Percentiles rank a stretch among this genome's conserved stretches.
phyloP scores from a whole-genome alignment of 2,888 invertebrate species.

The Thecocarcelia acutangulata region DNA sequence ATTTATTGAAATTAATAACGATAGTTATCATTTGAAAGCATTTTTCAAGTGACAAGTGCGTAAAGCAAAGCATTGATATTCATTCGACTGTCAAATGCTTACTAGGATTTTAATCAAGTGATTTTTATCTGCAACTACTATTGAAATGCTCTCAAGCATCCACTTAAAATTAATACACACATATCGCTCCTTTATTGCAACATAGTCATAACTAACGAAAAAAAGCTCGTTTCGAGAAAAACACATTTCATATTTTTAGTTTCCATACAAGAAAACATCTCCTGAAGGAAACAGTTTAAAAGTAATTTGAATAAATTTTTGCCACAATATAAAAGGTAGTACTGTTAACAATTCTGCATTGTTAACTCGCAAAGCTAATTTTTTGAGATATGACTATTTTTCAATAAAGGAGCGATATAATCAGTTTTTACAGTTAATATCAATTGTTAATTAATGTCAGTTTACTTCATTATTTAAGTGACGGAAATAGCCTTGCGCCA shows the following conservation, averaged over 20 bases:
- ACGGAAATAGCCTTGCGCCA: constrained; percentile 59
- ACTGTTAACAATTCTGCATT: too few relatives aligned
- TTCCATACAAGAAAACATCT: too few relatives aligned
- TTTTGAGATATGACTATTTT: too few relatives aligned
- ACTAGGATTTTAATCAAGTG: not conserved
- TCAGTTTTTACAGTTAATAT: not conserved
- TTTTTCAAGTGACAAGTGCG: too few relatives aligned
- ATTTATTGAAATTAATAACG: not conserved
- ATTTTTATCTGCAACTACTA: constrained; percentile 2
- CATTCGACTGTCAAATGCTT: constrained; percentile 27
- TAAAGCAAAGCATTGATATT: not conserved
- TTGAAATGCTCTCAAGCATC: constrained; percentile 34
- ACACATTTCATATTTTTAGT: too few relatives aligned
- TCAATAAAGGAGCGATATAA: too few relatives aligned
- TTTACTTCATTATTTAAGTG: not conserved
- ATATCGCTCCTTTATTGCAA: not conserved
- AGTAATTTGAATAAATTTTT: too few relatives aligned
- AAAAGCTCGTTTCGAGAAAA: too few relatives aligned
- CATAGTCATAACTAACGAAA: too few relatives aligned
- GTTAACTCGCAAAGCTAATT: too few relatives aligned
- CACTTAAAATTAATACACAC: not conserved
- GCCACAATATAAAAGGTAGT: too few relatives aligned
- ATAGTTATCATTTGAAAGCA: not conserved
- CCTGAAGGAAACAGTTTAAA: too few relatives aligned
- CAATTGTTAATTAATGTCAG: constrained; percentile 1